Evolutionary conservation across 2,797 vertebrate genomes (phyloP), one percentile per base, ranked within the genome.

Genomic region (Melanotaenia nigrans): DNA sequence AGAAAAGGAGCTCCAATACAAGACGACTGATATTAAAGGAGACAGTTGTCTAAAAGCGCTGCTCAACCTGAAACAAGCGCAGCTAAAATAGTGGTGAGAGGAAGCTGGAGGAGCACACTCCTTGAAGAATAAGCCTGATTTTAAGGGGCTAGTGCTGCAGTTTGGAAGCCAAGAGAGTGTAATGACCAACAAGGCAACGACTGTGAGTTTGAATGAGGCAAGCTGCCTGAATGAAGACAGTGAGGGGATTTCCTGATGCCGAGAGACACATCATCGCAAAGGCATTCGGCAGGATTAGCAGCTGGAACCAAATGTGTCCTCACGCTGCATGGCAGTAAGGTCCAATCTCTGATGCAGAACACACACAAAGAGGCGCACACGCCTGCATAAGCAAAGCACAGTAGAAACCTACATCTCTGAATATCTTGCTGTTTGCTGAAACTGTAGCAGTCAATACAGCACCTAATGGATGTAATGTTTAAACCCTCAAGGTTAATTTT

Each of bases 211-310:
- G 67, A 54, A 60, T 32, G 69, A 84, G 80, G 80, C 67, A 73
- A 71, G 71, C 79, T 79, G 86, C 57, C 83, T 89, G 85, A 90
- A 90, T 90, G 74, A 90, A 93, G 91, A 92, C 86, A 89, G 84
- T 78, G 86, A 87, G 91, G 92, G 94, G 92, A 92, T 93, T 94
- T 93, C 92, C 94, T 90, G 84, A 78, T 83, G 91, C 88, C 13
- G 84, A 87, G 80, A 87, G 85, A 93, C 86, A 85, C 92, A 91
- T 93, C 93, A 93, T 86, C 84, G 82, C 87, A 86, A 92, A 93
- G 91, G 91, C 88, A 93, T 94, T 89, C 88, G 73, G 89, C 81
- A 60, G 90, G 78, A 90, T 90, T 86, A 92, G 87, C 86, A 88
- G 86, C 87, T 83, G 73, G 78, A 84, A 92, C 85, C 89, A 91